phyloP scores from a whole-genome alignment of 1,140 invertebrate genomes.

The Heliconius eleuchia region DNA sequence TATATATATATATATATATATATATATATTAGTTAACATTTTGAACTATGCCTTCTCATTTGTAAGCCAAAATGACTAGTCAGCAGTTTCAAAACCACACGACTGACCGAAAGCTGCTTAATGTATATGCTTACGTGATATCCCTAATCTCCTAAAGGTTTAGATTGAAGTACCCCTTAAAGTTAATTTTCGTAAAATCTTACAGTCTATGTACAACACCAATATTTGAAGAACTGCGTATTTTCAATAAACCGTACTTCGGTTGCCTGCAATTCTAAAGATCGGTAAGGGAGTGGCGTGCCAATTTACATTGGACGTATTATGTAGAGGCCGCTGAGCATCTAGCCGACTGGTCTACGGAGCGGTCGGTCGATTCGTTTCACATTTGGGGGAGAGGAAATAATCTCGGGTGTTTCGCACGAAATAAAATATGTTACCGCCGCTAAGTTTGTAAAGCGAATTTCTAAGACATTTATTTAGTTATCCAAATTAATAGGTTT shows the following conservation, averaged over 20 bases:
- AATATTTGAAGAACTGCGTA: constrained; percentile 38
- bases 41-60: background rate
- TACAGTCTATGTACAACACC: constrained; percentile 45
- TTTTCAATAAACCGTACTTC: constrained; percentile 39
- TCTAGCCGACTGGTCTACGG: constrained; percentile 35
- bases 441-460: constrained; percentile 50
- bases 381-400: constrained; percentile 52
- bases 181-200: constrained; percentile 77
- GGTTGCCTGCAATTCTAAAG: constrained; percentile 28
- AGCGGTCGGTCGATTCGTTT: constrained; percentile 47
- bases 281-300: constrained; percentile 40
- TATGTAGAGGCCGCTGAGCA: constrained; percentile 43
- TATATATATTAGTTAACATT: background rate
- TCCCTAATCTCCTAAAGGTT: constrained; percentile 66
- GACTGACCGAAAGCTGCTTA: constrained; percentile 44
- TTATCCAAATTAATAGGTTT: constrained; percentile 33
- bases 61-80: constrained; percentile 17
- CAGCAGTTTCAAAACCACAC: constrained; percentile 20
- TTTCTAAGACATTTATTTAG: constrained; percentile 45
- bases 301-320: constrained; percentile 50
- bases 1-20: no score
- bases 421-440: constrained; percentile 69
- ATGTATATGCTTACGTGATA: constrained; percentile 55
- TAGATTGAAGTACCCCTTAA: constrained; percentile 69
- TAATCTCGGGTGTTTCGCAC: constrained; percentile 60